A percentile compares a stretch with the other conserved stretches of the same genome.
Conservation (phyloP, 2,113 vertebrate genomes). For the Crocuta crocuta region DNA sequence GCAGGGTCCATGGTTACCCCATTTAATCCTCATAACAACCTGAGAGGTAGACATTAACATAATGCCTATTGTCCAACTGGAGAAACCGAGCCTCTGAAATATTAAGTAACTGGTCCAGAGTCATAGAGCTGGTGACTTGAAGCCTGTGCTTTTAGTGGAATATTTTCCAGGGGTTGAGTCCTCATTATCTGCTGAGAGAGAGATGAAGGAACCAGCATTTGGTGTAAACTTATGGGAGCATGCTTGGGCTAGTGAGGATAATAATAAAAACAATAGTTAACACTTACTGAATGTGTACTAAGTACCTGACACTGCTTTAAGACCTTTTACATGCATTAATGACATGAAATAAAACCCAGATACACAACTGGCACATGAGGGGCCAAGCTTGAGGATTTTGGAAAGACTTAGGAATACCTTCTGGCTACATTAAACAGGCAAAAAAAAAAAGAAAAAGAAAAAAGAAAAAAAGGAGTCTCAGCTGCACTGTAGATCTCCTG, state of each 20-base stretch:
- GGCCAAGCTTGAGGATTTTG: neutral
- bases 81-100: conserved; percentile 17
- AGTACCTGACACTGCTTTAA: neutral
- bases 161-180: neutral
- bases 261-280: neutral
- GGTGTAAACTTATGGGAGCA: neutral
- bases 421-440: neutral
- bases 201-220: neutral
- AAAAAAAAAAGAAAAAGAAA: neutral
- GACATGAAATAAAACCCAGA: neutral
- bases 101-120: neutral
- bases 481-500: neutral
- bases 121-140: neutral
- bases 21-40: neutral
- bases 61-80: neutral
- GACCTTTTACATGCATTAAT: neutral
- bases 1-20: neutral
- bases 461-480: neutral
- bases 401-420: neutral
- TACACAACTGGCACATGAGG: neutral
- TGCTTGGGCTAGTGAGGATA: neutral
- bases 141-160: neutral
- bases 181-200: neutral
- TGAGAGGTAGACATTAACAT: neutral
- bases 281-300: neutral